phyloP scores from a whole-genome alignment of 2,888 invertebrate species.

The Dioctria rufipes region DNA sequence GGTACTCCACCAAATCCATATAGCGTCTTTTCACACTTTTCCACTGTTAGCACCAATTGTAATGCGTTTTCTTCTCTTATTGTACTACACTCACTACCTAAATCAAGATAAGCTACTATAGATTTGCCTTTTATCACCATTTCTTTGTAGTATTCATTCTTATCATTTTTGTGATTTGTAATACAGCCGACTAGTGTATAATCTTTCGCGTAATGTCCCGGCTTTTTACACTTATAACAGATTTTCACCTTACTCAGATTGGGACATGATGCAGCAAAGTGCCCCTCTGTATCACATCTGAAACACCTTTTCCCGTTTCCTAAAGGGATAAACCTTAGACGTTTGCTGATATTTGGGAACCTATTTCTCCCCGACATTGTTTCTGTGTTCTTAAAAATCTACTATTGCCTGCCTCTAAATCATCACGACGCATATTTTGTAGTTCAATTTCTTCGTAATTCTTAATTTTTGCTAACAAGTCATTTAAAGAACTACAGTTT shows the following conservation, averaged over 20 bases:
- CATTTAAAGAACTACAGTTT: not conserved
- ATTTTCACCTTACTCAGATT: not conserved
- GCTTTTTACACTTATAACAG: not conserved
- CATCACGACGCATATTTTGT: not conserved
- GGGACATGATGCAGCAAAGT: not conserved
- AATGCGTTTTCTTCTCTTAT: not conserved
- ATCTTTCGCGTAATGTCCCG: not conserved
- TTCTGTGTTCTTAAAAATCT: not conserved
- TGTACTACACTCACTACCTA: not conserved
- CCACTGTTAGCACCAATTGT: not conserved
- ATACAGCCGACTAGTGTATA: not conserved
- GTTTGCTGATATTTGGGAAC: not conserved
- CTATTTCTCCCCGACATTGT: too few relatives aligned
- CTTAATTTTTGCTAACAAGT: slow-evolving; percentile 29
- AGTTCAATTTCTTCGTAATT: not conserved
- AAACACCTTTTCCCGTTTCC: not conserved
- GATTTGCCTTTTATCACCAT: too few relatives aligned
- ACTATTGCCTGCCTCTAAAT: not conserved
- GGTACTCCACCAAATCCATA: slow-evolving; percentile 14
- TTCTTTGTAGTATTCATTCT: too few relatives aligned
- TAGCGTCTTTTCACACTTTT: not conserved
- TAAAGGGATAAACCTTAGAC: not conserved
- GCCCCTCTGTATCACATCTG: not conserved
- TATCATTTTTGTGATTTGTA: not conserved
- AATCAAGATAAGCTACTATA: too few relatives aligned